These are phyloP conservation scores for Sebastes itinus DNA, from an alignment of 2,797 vertebrate species.

Conservation along the genomic window DNA sequence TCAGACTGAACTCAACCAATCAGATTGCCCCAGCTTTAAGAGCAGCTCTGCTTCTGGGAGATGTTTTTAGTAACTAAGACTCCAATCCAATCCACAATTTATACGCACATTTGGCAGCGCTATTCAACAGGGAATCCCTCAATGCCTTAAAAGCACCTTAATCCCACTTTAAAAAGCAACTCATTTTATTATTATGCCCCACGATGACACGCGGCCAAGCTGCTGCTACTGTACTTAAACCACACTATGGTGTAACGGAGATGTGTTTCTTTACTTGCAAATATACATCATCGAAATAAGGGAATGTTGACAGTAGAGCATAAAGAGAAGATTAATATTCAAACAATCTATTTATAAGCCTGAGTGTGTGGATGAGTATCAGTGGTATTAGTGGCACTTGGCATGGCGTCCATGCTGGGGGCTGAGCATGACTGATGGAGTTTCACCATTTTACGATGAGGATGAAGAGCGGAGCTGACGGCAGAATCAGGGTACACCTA, in stretches of 20 bases:
- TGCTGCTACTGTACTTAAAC: slow-evolving; percentile 29
- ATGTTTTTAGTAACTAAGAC: slow-evolving; percentile 24
- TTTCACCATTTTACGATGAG: slow-evolving; percentile 72
- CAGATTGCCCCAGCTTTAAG: not conserved
- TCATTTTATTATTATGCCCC: slow-evolving; percentile 6
- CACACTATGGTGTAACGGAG: slow-evolving; percentile 1
- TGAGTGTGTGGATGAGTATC: slow-evolving; percentile 59
- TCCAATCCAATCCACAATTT: slow-evolving; percentile 17
- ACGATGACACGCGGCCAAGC: slow-evolving; percentile 10
- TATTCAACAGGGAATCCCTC: slow-evolving; percentile 39
- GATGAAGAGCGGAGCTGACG: slow-evolving; percentile 58
- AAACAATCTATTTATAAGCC: slow-evolving; percentile 69
- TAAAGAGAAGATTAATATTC: slow-evolving; percentile 56
- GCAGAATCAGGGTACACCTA: slow-evolving; percentile 68
- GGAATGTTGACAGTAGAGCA: slow-evolving; percentile 17
- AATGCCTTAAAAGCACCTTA: slow-evolving; percentile 41
- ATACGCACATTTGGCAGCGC: not conserved
- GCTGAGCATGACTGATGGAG: slow-evolving; percentile 72
- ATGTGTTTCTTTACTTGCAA: slow-evolving; percentile 28
- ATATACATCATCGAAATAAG: slow-evolving; percentile 27
- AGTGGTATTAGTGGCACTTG: slow-evolving; percentile 71
- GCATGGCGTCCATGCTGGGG: slow-evolving; percentile 58
- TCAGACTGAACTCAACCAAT: not conserved
- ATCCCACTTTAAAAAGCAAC: slow-evolving; percentile 46
- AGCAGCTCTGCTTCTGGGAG: slow-evolving; percentile 13